Percentiles rank a stretch among this genome's conserved stretches.
These are phyloP conservation scores for Drosophila paranaensis DNA, from an alignment of 2,888 invertebrate genomes.

Conservation along the genomic window DNA sequence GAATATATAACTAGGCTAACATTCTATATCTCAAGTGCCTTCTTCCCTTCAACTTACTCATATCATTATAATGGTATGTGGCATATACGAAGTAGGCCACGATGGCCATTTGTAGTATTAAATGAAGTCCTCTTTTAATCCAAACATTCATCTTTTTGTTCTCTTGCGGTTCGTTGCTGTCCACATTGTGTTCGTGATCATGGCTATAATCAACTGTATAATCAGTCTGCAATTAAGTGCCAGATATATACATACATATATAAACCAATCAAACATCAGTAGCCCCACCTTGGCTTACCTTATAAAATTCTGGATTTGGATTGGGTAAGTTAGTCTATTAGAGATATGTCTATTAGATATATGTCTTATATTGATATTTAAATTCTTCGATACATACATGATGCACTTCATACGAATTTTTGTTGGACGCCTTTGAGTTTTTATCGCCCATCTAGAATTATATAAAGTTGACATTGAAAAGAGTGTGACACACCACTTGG, in stretches of 20 bases:
- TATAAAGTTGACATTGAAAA: slow-evolving; percentile 23
- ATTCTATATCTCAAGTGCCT: background rate
- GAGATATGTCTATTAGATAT: background rate
- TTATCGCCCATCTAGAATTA: slow-evolving; percentile 60
- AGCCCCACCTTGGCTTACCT: slow-evolving; percentile 28
- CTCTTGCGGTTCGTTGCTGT: background rate
- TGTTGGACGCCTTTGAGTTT: slow-evolving; percentile 57
- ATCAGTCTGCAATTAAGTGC: slow-evolving; percentile 50
- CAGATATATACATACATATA: background rate
- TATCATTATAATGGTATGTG: slow-evolving; percentile 77
- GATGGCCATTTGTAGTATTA: slow-evolving; percentile 71
- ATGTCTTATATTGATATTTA: background rate
- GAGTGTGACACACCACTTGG: background rate
- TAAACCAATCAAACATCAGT: too few relatives aligned
- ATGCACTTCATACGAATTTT: slow-evolving; percentile 72
- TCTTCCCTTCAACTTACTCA: slow-evolving; percentile 63
- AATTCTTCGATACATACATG: slow-evolving; percentile 57
- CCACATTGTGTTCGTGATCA: slow-evolving; percentile 16
- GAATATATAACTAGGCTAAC: too few relatives aligned
- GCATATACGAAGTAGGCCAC: slow-evolving; percentile 82
- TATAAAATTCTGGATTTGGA: slow-evolving; percentile 32
- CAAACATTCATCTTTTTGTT: slow-evolving; percentile 21
- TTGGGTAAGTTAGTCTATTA: slow-evolving; percentile 36
- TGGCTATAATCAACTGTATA: slow-evolving; percentile 50
- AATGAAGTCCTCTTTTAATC: slow-evolving; percentile 45